Evolutionary conservation across 2,113 vertebrate species (phyloP).

Genomic region (Hippocampus abdominalis): DNA sequence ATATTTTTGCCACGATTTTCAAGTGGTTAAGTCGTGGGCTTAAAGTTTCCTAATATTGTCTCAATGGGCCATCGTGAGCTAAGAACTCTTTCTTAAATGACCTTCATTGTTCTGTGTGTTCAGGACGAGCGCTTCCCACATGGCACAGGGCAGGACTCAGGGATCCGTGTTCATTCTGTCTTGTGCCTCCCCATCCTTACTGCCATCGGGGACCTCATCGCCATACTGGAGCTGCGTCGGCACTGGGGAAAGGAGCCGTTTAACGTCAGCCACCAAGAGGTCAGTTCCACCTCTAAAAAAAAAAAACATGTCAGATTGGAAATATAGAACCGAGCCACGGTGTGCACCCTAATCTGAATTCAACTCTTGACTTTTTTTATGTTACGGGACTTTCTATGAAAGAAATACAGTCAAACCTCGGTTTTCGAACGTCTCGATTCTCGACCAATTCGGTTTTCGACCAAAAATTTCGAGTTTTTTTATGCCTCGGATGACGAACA

Average conservation of each 20-base stretch:
- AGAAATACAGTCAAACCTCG: too few species aligned
- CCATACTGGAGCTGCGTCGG: slow-evolving; percentile 92
- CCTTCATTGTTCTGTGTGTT: slow-evolving; percentile 15
- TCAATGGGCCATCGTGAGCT: neutral
- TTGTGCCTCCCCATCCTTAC: slow-evolving; percentile 96
- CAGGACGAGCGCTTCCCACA: slow-evolving; percentile 95
- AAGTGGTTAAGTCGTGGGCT: neutral
- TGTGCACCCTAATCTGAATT: slow-evolving; percentile 48
- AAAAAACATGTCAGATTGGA: slow-evolving; percentile 22
- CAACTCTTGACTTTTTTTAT: neutral
- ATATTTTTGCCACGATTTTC: neutral
- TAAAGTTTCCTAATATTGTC: neutral
- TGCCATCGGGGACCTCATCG: slow-evolving; percentile 92
- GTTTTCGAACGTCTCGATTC: too few species aligned
- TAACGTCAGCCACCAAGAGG: slow-evolving; percentile 92
- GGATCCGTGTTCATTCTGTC: slow-evolving; percentile 90
- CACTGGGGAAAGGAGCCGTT: slow-evolving; percentile 92
- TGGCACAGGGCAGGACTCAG: slow-evolving; percentile 92
- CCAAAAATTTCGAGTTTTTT: too few species aligned
- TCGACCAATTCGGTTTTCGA: too few species aligned
- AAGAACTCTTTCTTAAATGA: neutral
- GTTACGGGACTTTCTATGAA: neutral
- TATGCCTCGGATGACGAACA: too few species aligned
- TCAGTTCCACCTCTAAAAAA: slow-evolving; percentile 58
- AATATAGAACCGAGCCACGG: slow-evolving; percentile 38